Percentiles rank a stretch among this genome's conserved stretches.
These are phyloP conservation scores for Hyperoplus immaculatus DNA, from an alignment of 2,797 vertebrate genomes.

Conservation along the genomic window DNA sequence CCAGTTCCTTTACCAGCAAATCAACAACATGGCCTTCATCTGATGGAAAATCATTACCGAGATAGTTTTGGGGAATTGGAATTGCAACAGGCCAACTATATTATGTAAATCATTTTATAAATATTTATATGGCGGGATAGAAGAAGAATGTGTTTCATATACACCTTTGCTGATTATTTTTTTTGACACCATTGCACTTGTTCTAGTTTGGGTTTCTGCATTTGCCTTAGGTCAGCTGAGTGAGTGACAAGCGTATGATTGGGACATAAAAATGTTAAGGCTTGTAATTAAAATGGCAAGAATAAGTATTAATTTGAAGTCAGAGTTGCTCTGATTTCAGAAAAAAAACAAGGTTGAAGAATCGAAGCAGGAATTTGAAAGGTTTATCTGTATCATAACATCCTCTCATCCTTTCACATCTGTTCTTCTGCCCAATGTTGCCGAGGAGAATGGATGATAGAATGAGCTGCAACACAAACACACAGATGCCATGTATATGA, in stretches of 20 bases:
- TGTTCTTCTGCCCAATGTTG: conserved; percentile 20
- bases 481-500: conserved; percentile 51
- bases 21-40: conserved; percentile 29
- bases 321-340: conserved; percentile 2
- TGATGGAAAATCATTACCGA: conserved; percentile 65
- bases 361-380: conserved; percentile 8
- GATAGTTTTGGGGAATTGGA: conserved; percentile 34
- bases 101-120: conserved; percentile 44
- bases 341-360: not conserved
- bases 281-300: conserved; percentile 7
- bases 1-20: conserved; percentile 55
- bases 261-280: conserved; percentile 26
- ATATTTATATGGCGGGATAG: conserved; percentile 51
- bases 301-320: not conserved
- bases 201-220: conserved; percentile 37
- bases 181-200: conserved; percentile 46
- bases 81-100: conserved; percentile 38
- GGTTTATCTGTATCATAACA: not conserved
- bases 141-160: conserved; percentile 36
- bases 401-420: conserved; percentile 15
- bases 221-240: conserved; percentile 18
- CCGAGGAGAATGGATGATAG: conserved; percentile 37
- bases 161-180: conserved; percentile 9
- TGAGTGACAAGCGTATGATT: conserved; percentile 16
- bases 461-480: conserved; percentile 63